Percentiles rank a stretch among this genome's conserved stretches.
These are phyloP conservation scores for Cetonia aurata DNA, from an alignment of 2,888 invertebrate species.

Conservation along the genomic window DNA sequence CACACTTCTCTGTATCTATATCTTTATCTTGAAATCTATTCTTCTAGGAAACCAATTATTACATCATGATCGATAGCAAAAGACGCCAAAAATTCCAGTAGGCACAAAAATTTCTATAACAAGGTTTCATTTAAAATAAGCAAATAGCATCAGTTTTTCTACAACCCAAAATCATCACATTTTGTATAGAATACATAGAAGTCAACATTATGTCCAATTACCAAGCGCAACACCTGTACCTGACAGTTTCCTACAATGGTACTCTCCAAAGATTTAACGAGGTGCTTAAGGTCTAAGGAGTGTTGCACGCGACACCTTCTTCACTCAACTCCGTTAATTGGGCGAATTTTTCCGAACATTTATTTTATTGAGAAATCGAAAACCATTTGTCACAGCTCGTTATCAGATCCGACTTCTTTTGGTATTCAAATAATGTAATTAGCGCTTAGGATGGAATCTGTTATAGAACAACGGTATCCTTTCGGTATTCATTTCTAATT, in stretches of 20 bases:
- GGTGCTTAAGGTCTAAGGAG: slow-evolving; percentile 35
- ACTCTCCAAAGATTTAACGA: slow-evolving; percentile 33
- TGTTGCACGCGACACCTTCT: slow-evolving; percentile 38
- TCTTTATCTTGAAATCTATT: too few relatives aligned
- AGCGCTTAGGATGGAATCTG: slow-evolving; percentile 37
- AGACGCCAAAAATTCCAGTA: too few relatives aligned
- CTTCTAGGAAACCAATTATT: too few relatives aligned
- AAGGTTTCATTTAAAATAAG: too few relatives aligned
- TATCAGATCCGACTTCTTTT: slow-evolving; percentile 48
- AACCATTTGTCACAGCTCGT: slow-evolving; percentile 33
- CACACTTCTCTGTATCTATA: too few relatives aligned
- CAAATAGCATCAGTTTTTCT: too few relatives aligned
- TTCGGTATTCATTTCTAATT: slow-evolving; percentile 36
- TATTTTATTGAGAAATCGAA: slow-evolving; percentile 35
- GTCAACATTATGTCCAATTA: not conserved
- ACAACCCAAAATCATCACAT: too few relatives aligned
- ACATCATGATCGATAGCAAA: too few relatives aligned
- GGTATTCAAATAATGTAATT: slow-evolving; percentile 52
- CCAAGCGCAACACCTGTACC: slow-evolving; percentile 10
- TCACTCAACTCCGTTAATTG: slow-evolving; percentile 28
- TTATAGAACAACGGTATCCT: slow-evolving; percentile 9
- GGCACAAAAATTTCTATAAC: too few relatives aligned
- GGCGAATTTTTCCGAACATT: slow-evolving; percentile 33
- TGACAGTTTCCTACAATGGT: slow-evolving; percentile 27
- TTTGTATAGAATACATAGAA: not conserved